These are phyloP conservation scores for Styela clava DNA, from an alignment of 23 tunicate genomes.

Conservation along the genomic window DNA sequence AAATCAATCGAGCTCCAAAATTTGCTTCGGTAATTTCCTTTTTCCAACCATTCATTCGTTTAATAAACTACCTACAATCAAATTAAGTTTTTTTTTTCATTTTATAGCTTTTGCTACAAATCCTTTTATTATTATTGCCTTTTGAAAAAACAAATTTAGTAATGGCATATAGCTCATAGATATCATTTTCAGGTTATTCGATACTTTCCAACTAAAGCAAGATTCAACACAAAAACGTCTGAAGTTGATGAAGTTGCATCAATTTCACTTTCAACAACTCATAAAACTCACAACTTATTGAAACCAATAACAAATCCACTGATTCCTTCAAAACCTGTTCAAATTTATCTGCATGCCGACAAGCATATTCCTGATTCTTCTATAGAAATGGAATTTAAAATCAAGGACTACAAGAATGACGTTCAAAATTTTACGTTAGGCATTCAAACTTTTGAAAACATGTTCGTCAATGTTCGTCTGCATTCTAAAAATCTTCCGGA, in stretches of 20 bases:
- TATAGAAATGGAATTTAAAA: neutral
- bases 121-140: no score
- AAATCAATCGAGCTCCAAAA: no score
- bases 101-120: no score
- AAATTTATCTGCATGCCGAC: neutral
- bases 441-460: neutral
- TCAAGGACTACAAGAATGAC: neutral
- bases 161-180: no score
- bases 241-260: neutral
- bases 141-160: no score
- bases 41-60: no score
- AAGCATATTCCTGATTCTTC: neutral
- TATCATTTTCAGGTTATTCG: no score
- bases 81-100: no score
- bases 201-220: neutral
- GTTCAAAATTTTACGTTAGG: neutral
- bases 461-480: neutral
- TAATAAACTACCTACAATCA: no score
- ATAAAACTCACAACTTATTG: neutral
- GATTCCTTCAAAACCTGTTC: neutral
- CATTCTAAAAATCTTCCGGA: neutral
- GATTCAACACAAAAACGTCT: neutral
- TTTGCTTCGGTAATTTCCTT: no score
- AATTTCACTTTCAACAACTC: neutral
- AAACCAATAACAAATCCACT: neutral